phyloP scores from a whole-genome alignment of 2,797 vertebrate genomes.

The Glossophaga mutica region DNA sequence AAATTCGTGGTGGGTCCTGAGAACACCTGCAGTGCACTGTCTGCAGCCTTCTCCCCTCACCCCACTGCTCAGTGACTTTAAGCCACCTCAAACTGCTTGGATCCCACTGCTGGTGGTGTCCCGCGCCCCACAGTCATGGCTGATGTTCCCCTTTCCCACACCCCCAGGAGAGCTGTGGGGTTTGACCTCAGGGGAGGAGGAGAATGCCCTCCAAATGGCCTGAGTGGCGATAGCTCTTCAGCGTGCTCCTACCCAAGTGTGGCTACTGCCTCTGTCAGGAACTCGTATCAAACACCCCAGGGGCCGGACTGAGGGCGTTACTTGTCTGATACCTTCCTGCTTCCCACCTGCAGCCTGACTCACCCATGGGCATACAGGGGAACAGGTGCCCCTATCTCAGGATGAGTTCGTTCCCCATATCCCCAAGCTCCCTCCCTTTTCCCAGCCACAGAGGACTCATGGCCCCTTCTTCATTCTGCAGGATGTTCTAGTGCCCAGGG shows the following conservation, averaged over 20 bases:
- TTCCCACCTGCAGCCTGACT: background rate
- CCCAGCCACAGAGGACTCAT: background rate
- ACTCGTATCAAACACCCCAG: background rate
- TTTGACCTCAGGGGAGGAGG: background rate
- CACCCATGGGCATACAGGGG: background rate
- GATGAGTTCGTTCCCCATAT: too few relatives aligned
- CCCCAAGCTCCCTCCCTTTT: background rate
- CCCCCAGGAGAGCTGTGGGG: background rate
- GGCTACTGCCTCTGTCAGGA: background rate
- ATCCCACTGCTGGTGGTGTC: too few relatives aligned
- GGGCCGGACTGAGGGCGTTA: background rate
- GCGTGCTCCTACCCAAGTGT: too few relatives aligned
- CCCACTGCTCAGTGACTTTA: accelerated
- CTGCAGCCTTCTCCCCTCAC: background rate
- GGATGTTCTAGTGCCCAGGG: background rate
- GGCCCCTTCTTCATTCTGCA: background rate
- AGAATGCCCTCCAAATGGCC: background rate
- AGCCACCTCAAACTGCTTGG: background rate
- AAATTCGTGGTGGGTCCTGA: background rate
- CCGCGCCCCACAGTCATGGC: background rate
- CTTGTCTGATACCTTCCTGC: background rate
- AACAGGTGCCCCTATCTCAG: background rate
- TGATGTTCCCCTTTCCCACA: background rate
- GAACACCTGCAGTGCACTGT: too few relatives aligned
- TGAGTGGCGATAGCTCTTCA: background rate